Evolutionary conservation across 1,140 invertebrate genomes (phyloP), one percentile per base, ranked within the genome.

Genomic region (Drosophila nannoptera): DNA sequence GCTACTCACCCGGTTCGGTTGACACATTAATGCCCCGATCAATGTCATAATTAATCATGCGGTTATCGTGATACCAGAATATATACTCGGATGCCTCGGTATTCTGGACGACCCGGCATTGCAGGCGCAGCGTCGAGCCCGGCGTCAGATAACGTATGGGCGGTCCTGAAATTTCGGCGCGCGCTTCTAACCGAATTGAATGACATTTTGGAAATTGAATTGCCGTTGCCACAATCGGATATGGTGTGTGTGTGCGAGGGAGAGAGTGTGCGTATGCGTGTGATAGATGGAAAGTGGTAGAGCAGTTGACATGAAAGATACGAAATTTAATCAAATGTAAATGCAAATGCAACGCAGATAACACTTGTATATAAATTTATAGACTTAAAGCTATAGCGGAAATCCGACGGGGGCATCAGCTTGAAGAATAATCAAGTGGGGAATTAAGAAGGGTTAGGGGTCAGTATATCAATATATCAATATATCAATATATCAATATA

Each of bases 61-160:
- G 91, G 77, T 94, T 94, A 88, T 96, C 95, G 90, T 97, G 96
- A 90, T 96, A 97, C 96, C 96, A 97, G 91, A 96, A 97, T 38
- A 97, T 93, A 86, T 94, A 97, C 8, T 94, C 93, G 1, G 95
- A 95, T 2, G 93, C 92, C 81, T 96, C 95, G 2, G 96, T 96
- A 49, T 95, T 95, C 70, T 95, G 93, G 74, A 94, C 92, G 7
- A 97, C 93, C 46, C 92, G 92, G 81, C 96, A 97, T 53, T 94
- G 93, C 33, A 97, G 91, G 56, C 94, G 92, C 68, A 97, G 89
- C 73, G 94, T 94, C 35, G 95, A 96, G 4, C 96, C 96, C 43
- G 95, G 94, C 77, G 96, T 95, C 60, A 97, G 93, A 88, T 95
- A 96, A 80, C 96, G 95, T 88, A 97, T 95, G 48, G 93, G 91